phyloP scores from a whole-genome alignment of 2,888 invertebrate species.

The Agriopis aurantiaria region DNA sequence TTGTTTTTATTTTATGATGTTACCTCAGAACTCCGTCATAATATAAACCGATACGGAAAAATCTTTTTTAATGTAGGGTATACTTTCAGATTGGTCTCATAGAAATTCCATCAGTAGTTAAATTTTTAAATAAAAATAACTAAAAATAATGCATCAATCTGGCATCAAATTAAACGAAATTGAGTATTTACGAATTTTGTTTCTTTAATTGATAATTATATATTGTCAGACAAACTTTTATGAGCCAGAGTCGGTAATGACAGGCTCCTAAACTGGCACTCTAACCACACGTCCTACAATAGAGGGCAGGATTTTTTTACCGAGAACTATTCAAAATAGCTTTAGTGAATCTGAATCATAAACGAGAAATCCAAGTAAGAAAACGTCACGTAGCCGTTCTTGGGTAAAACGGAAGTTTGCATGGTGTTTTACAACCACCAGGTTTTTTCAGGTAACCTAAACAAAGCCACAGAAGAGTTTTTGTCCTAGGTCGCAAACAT shows the following conservation, averaged over 20 bases:
- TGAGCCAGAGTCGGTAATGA: background rate
- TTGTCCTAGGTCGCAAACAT: constrained; percentile 11
- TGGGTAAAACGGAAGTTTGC: background rate
- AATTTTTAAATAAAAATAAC: too few relatives aligned
- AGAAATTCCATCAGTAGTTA: too few relatives aligned
- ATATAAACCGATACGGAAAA: too few relatives aligned
- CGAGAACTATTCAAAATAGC: constrained; percentile 12
- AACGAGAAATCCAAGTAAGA: background rate
- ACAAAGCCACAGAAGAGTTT: constrained; percentile 1
- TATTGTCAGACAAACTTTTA: too few relatives aligned
- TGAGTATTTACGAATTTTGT: too few relatives aligned
- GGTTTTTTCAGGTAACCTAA: background rate
- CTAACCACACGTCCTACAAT: background rate
- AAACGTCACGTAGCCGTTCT: background rate
- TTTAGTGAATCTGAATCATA: constrained; percentile 13
- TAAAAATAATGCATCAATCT: too few relatives aligned
- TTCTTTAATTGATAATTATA: too few relatives aligned
- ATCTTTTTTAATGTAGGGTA: too few relatives aligned
- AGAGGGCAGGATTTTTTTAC: constrained; percentile 8
- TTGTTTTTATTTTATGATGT: too few relatives aligned
- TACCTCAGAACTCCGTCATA: too few relatives aligned
- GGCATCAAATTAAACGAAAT: too few relatives aligned
- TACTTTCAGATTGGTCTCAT: too few relatives aligned
- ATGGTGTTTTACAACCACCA: background rate
- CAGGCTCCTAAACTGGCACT: constrained; percentile 3